Base-by-base conservation (phyloP, 1,140 invertebrate genomes). In the Fopius arisanus region DNA sequence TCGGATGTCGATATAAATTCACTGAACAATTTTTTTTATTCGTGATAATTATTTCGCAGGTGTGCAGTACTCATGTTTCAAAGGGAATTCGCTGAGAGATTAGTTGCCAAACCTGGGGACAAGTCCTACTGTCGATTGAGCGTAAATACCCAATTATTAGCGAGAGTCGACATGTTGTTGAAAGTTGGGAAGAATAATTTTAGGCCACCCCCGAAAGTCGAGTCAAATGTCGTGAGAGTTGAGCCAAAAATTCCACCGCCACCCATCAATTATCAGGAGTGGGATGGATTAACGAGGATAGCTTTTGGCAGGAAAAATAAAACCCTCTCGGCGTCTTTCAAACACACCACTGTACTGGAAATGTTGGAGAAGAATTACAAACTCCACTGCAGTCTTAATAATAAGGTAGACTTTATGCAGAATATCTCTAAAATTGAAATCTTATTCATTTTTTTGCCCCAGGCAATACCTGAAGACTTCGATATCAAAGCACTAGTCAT, bases 121-220 rank as follows among this genome's bases (percentile, higher is more conserved):
- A 99, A 99, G 90, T 88, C 98, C 1, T 99, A 98, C 82, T 99
- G 98, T 88, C 91, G 98, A 71, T 88, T 99, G 19, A 98, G 97
- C 69, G 93, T 99, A 37, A 99, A 99, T 85, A 98, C 97, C 63
- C 98, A 99, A 82, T 88, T 99, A 9, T 88, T 99, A 74, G 96
- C 98, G 6, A 90, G 96, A 82, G 97, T 99, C 21, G 96, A 99
- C 86, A 94, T 98, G 89, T 86, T 99, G 16, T 99, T 99, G 95
- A 99, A 99, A 91, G 95, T 98, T 83, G 96, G 97, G 6, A 98
- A 98, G 88, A 99, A 99, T 88, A 99, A 99, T 88, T 99, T 99
- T 81, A 91, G 94, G 77, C 98, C 98, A 43, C 98, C 98, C 41
- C 98, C 98, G 37, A 99, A 98, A 90, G 97, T 99, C 0, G 98